phyloP scores from a whole-genome alignment of 2,888 invertebrate species.

The Lithophane ornitopus region DNA sequence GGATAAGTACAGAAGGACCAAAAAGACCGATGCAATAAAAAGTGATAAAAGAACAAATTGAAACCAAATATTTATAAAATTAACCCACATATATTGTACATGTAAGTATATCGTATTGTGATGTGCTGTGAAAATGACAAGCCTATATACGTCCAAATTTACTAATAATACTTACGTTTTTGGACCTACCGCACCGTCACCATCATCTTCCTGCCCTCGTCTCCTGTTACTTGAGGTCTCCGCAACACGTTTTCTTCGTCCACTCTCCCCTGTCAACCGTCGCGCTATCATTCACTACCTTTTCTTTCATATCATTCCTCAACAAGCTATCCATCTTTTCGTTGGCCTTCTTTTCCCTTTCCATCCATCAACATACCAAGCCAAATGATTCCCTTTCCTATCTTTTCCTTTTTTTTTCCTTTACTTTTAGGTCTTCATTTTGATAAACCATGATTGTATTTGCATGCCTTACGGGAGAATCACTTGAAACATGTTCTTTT shows the following conservation, averaged over 20 bases:
- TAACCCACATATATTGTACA: background rate
- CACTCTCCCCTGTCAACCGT: no score
- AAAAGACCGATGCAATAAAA: background rate
- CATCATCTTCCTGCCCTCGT: no score
- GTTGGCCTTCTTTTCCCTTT: background rate
- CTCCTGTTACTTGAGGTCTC: no score
- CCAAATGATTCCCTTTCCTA: background rate
- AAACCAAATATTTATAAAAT: background rate
- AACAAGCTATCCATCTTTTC: no score
- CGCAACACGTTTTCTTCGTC: no score
- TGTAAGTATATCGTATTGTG: background rate
- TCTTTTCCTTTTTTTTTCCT: no score
- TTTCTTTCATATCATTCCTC: no score
- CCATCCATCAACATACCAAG: no score
- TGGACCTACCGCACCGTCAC: background rate
- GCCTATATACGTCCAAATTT: background rate
- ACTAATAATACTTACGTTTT: background rate
- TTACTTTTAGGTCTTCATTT: background rate
- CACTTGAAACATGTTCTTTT: background rate
- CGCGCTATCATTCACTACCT: no score
- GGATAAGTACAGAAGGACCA: slow-evolving; percentile 31
- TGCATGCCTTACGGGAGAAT: background rate
- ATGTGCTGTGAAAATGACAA: background rate
- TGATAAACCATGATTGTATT: background rate
- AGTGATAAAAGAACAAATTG: background rate